phyloP scores from a whole-genome alignment of 64 coral and sea anemone species.

The Orbicella faveolata region DNA sequence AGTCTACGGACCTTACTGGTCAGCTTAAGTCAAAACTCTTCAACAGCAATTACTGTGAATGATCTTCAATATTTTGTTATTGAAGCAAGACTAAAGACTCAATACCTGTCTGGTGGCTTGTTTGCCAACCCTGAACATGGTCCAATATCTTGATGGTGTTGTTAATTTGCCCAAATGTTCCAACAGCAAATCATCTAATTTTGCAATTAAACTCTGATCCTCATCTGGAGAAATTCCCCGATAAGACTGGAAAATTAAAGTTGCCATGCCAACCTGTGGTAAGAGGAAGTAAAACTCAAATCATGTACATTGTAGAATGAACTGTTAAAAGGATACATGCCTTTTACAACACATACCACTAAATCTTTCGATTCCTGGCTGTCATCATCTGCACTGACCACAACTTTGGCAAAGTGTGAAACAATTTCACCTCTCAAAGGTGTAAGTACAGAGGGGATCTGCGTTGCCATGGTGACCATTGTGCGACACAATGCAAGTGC shows the following conservation, averaged over 20 bases:
- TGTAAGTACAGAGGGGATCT: conserved; percentile 63
- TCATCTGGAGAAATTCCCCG: conserved; percentile 16
- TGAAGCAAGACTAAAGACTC: background rate
- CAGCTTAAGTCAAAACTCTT: too few relatives aligned
- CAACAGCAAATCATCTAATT: conserved; percentile 64
- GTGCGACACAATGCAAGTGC: conserved; percentile 77
- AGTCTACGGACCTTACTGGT: too few relatives aligned
- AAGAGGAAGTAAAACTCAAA: background rate
- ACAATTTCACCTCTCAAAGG: conserved; percentile 23
- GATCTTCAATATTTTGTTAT: too few relatives aligned
- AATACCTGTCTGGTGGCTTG: conserved; percentile 94
- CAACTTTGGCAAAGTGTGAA: conserved; percentile 22
- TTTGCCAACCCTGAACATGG: conserved; percentile 79
- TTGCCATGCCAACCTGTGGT: conserved; percentile 77
- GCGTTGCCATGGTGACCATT: conserved; percentile 89
- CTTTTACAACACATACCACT: conserved; percentile 25
- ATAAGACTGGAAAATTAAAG: conserved; percentile 90
- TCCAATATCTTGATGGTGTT: conserved; percentile 81
- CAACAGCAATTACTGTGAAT: too few relatives aligned
- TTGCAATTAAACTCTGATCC: conserved; percentile 7
- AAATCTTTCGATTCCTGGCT: conserved; percentile 37
- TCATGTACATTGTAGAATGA: background rate
- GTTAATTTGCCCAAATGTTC: conserved; percentile 49
- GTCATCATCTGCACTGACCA: conserved; percentile 45
- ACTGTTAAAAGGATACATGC: background rate